A percentile compares a stretch with the other conserved stretches of the same genome.
These are phyloP conservation scores for Amyelois transitella DNA, from an alignment of 1,140 invertebrate genomes.

Conservation along the genomic window DNA sequence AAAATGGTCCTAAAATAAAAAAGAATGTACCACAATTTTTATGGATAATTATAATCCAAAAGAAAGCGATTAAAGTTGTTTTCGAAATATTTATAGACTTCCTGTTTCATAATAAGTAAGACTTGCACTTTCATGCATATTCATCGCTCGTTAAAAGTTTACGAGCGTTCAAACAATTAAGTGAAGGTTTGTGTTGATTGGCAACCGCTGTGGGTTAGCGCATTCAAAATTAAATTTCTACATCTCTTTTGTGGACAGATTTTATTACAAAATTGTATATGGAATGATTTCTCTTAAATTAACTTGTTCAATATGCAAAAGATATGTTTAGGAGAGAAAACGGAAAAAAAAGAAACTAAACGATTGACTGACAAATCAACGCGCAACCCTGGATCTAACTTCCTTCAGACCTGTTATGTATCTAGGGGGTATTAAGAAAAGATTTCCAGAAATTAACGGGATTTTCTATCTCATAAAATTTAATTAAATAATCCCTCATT, in stretches of 20 bases:
- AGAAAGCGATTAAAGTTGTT: neutral
- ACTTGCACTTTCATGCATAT: neutral
- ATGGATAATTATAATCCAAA: neutral
- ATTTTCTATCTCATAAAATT: neutral
- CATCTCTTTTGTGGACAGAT: no score
- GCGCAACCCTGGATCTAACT: no score
- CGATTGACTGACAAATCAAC: no score
- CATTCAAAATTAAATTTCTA: no score
- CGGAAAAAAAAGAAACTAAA: no score
- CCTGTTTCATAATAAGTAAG: neutral
- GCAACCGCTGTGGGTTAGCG: neutral
- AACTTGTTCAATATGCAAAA: no score
- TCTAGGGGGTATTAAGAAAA: no score
- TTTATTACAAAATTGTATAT: no score
- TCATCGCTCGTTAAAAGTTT: neutral
- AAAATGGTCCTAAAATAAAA: neutral
- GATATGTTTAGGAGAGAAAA: no score
- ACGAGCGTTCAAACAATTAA: neutral
- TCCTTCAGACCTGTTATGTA: no score
- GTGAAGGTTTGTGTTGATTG: neutral
- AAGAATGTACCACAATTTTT: neutral
- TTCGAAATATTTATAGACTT: neutral
- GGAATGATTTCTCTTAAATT: no score
- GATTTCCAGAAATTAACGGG: no score
- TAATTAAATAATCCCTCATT: neutral